Conservation (phyloP, 2,113 vertebrate species). For the Mobula hypostoma region DNA sequence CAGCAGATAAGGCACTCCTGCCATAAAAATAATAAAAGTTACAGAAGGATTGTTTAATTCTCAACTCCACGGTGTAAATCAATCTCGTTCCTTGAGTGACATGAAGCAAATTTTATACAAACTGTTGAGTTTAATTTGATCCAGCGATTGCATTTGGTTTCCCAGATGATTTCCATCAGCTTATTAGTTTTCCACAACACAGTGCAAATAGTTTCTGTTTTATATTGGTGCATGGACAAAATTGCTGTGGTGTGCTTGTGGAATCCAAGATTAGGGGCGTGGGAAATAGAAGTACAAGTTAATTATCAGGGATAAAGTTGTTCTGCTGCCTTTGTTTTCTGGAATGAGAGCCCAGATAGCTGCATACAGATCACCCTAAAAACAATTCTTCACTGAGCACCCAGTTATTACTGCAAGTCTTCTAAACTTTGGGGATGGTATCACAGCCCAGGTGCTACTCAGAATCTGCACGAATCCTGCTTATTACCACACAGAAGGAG, state of each 20-base stretch:
- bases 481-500: too few relatives aligned
- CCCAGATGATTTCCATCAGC: too few relatives aligned
- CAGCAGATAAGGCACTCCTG: not conserved
- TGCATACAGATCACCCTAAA: not conserved
- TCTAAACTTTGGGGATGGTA: not conserved
- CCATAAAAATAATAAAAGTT: not conserved
- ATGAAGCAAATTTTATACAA: not conserved
- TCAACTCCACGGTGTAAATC: not conserved
- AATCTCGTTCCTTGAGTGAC: not conserved
- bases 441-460: not conserved
- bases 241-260: not conserved
- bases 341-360: not conserved
- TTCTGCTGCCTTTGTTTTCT: not conserved
- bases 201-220: not conserved
- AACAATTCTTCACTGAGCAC: not conserved
- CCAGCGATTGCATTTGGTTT: not conserved
- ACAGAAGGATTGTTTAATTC: not conserved
- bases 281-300: not conserved
- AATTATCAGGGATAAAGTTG: not conserved
- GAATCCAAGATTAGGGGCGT: not conserved
- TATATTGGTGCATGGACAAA: not conserved
- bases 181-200: not conserved
- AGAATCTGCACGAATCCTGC: not conserved
- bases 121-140: conserved; percentile 8
- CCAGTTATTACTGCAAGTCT: not conserved